A percentile compares a stretch with the other conserved stretches of the same genome.
Evolutionary conservation across 1,140 invertebrate genomes (phyloP).

Genomic region (Drosophila pseudoobscura): DNA sequence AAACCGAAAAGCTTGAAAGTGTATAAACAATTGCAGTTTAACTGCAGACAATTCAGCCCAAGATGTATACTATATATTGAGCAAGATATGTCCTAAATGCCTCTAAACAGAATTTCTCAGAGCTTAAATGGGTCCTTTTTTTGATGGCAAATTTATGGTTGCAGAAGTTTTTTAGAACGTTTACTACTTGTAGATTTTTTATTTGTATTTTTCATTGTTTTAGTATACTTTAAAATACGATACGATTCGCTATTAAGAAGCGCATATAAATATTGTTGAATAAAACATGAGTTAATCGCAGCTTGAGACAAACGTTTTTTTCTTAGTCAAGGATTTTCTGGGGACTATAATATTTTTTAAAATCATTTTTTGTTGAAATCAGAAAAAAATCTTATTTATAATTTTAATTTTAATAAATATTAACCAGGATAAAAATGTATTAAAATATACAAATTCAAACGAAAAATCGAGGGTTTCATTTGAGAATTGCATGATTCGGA

Average conservation of each 20-base stretch:
- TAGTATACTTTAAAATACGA: not conserved
- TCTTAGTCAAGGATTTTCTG: no score
- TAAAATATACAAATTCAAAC: no score
- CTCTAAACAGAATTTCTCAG: slow-evolving; percentile 1
- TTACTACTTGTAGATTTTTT: not conserved
- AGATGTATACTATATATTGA: slow-evolving; percentile 17
- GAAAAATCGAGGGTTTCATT: no score
- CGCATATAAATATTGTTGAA: slow-evolving; percentile 34
- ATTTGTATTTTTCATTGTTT: slow-evolving; percentile 6
- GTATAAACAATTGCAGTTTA: slow-evolving; percentile 21
- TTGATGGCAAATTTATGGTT: slow-evolving; percentile 1
- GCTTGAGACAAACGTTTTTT: not conserved
- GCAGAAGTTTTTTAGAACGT: slow-evolving; percentile 1
- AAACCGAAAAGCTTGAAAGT: slow-evolving; percentile 18
- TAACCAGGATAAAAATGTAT: no score
- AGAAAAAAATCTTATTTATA: no score
- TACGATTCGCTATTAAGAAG: slow-evolving; percentile 1
- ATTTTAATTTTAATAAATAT: no score
- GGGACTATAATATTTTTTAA: no score
- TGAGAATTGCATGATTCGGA: no score
- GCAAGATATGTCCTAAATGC: slow-evolving; percentile 6
- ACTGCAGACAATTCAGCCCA: slow-evolving; percentile 25
- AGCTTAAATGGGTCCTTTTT: slow-evolving; percentile 8
- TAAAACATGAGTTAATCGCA: slow-evolving; percentile 30
- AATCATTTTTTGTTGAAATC: no score